Evolutionary conservation across 1,140 invertebrate species (phyloP), one percentile per base, ranked within the genome.

Genomic region (Maconellicoccus hirsutus): DNA sequence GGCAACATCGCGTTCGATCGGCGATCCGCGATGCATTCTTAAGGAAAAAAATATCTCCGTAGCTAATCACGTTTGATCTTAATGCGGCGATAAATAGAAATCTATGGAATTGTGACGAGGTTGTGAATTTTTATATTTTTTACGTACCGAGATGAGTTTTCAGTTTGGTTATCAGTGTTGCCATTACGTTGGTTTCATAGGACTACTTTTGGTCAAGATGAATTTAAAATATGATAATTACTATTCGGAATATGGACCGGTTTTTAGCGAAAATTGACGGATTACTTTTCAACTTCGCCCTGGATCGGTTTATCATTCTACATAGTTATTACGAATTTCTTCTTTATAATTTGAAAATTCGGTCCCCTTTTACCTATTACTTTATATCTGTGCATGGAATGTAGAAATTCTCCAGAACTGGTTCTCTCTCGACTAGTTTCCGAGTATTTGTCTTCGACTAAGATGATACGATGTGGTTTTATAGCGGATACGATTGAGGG

Each of bases 211-310:
- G 42, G 42, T 19, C 42, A 19, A 16, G 42, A 8, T 52, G 6
- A 19, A 52, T 8, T 52, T 52, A 52, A 52, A 52, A 52, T 52
- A 52, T 52, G 42, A 52, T 52, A 52, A 52, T 52, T 52, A 52
- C 16, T 6, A 52, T 52, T 52, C n/a, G 42, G 42, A 52, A 3
- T 16, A 6, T 3, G 42, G 42, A 52, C 42, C 42, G 42, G 42
- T 52, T 52, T 52, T 52, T 8, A 19, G 42, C 42, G 10, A 19
- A 52, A 8, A 52, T 52, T 52, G 42, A 52, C 42, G 42, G n/a
- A 52, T 52, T 52, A 19, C 42, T 52, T 38, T 52, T 52, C 42
- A 52, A 52, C 6, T 52, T 52, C 42, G n/a, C 42, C 42, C n/a
- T n/a, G n/a, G n/a, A n/a, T 52, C 42, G 29, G 12, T 33, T 33